Base-by-base conservation (phyloP, 30 jellyfish, hydroid and myxozoan species). In the Hydractinia symbiolongicarpus region DNA sequence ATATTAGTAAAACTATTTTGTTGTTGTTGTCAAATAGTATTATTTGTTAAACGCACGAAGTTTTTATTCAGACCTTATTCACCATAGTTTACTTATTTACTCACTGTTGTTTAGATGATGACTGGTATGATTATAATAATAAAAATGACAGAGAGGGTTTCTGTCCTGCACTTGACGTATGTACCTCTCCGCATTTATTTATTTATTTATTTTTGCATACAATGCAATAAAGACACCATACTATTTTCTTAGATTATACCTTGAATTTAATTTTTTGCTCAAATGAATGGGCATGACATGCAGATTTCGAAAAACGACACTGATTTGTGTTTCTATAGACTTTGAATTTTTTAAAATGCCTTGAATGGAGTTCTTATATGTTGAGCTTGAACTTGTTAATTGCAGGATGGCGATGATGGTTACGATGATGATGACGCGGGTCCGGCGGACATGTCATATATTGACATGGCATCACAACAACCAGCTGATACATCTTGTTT, bases 131-230 rank as follows among this genome's bases (percentile, higher is more conserved):
- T 60, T 91, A 91, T 77, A 88, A 86, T 8, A 91, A 86, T 78
- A 61, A 68, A 72, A 86, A 82, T 61, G 98, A 91, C 50, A 75
- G 86, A 67, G 95, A 91, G 58, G 90, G 90, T 54, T 91, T 86
- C 81, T 91, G 98, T 60, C 98, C 98, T 5, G 93, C 71, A 19
- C 76, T 86, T 53, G 91, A 91, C 74, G 98, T 91, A 53, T 54
- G 79, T 55, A 9, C 14, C 21, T 16, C 1, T 40, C 19, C 2
- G 44, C 2, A 2, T 30, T 30, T 30, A 30, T 30, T 30, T 30
- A 30, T 30, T 30, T 30, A 30, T 30, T 30, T 30, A 30, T 30
- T 30, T 30, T 30, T 30, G 2, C 44, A 30, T 30, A 30, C 44
- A 30, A 30, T 30, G 44, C 44, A 30, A 30, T 30, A 1, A 30